A percentile compares a stretch with the other conserved stretches of the same genome.
Conservation (phyloP, 2,113 vertebrate species). For the Quiscalus mexicanus region DNA sequence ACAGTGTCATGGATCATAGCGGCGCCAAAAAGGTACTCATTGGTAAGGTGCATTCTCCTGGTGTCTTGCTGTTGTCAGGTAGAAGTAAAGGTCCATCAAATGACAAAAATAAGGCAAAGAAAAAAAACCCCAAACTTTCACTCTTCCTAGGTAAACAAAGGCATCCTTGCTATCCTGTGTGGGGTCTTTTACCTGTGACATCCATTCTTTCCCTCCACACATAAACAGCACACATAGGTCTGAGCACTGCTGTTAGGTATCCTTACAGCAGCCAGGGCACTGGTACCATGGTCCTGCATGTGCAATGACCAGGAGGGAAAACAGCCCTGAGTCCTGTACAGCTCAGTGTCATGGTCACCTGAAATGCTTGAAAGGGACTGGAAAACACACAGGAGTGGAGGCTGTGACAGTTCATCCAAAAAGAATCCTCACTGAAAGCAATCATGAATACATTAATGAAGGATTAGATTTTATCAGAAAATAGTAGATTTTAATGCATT, state of each 20-base stretch:
- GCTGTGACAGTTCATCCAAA: background rate
- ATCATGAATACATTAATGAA: background rate
- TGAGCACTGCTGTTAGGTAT: background rate
- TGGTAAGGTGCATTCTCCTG: background rate
- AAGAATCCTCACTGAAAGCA: background rate
- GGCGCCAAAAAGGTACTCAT: background rate
- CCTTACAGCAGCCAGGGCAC: background rate
- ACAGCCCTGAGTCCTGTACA: background rate
- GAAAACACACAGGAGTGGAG: background rate
- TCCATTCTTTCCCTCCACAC: fast-evolving
- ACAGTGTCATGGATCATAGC: background rate
- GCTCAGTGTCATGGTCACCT: background rate
- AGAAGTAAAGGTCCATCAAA: background rate
- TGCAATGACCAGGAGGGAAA: background rate
- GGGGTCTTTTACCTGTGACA: background rate
- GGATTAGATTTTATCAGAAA: background rate
- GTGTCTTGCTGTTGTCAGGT: background rate
- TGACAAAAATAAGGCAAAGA: background rate
- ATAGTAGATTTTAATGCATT: background rate
- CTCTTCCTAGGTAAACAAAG: background rate
- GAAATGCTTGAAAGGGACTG: background rate
- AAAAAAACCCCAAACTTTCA: background rate
- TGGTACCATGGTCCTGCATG: fast-evolving
- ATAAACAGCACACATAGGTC: background rate
- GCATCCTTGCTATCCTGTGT: background rate